Percentiles rank a stretch among this genome's conserved stretches.
Conservation (phyloP, 2,113 vertebrate species). For the Passer domesticus region DNA sequence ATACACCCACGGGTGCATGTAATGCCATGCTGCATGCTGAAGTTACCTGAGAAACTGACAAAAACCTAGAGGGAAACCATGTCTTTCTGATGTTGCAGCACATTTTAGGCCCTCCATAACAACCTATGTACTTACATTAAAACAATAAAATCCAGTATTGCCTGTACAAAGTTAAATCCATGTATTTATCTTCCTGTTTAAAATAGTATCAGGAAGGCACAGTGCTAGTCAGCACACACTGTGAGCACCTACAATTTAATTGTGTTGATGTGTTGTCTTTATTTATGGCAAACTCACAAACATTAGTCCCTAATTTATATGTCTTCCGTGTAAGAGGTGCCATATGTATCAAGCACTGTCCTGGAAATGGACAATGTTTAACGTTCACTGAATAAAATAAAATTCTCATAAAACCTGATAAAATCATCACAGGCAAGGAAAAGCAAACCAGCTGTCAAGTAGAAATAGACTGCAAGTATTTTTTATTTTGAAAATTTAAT, state of each 20-base stretch:
- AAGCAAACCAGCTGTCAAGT: not conserved
- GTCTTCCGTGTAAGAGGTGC: not conserved
- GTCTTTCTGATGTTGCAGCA: not conserved
- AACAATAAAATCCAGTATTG: not conserved
- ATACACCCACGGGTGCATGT: too few species aligned
- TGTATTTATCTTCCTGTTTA: not conserved
- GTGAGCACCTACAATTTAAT: not conserved
- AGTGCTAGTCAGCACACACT: not conserved
- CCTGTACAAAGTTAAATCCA: not conserved
- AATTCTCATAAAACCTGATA: not conserved
- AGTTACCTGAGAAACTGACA: not conserved
- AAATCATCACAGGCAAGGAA: not conserved
- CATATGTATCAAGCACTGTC: not conserved
- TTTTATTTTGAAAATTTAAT: not conserved
- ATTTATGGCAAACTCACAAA: not conserved
- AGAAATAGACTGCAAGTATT: not conserved
- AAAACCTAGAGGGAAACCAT: rapidly evolving
- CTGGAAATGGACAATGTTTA: not conserved
- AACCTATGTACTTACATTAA: not conserved
- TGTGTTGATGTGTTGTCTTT: not conserved
- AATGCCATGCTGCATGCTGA: not conserved
- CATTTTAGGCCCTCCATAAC: not conserved
- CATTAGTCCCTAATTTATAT: not conserved
- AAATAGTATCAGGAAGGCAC: not conserved
- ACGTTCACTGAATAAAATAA: not conserved